Conservation (phyloP, 2,113 vertebrate genomes). For the Ellobius talpinus region DNA sequence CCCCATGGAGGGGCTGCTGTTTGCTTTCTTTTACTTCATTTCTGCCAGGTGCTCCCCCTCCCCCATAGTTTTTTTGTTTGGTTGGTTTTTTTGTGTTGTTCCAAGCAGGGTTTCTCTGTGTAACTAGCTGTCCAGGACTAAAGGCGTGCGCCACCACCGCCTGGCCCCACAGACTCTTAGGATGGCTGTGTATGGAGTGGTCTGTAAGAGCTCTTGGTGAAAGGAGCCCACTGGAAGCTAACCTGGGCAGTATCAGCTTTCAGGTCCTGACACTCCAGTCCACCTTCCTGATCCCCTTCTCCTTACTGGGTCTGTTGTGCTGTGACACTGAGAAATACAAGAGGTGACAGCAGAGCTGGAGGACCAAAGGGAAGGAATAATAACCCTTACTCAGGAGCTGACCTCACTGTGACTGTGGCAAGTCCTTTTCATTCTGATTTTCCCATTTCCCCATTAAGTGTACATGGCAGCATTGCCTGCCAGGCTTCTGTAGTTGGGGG, state of each 20-base stretch:
- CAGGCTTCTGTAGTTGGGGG: neutral
- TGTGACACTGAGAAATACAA: neutral
- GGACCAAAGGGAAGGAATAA: neutral
- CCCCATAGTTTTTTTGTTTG: neutral
- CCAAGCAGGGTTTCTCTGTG: too few relatives aligned
- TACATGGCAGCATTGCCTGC: neutral
- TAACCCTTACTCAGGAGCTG: neutral
- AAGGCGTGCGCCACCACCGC: too few relatives aligned
- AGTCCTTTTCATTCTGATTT: neutral
- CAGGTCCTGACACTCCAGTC: neutral
- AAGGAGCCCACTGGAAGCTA: neutral
- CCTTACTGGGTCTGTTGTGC: neutral
- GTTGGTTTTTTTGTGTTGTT: too few relatives aligned
- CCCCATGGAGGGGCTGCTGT: neutral
- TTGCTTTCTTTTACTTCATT: neutral
- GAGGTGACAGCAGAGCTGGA: neutral
- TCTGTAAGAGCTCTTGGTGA: neutral
- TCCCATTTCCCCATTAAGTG: neutral
- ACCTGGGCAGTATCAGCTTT: neutral
- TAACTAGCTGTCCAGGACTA: too few relatives aligned
- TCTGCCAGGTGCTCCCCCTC: slow-evolving; percentile 55
- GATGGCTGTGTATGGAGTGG: neutral
- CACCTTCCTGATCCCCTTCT: neutral
- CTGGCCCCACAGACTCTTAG: neutral
- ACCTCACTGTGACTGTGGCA: neutral